Conservation (phyloP, 1,140 invertebrate species). For the Psix sp. region DNA sequence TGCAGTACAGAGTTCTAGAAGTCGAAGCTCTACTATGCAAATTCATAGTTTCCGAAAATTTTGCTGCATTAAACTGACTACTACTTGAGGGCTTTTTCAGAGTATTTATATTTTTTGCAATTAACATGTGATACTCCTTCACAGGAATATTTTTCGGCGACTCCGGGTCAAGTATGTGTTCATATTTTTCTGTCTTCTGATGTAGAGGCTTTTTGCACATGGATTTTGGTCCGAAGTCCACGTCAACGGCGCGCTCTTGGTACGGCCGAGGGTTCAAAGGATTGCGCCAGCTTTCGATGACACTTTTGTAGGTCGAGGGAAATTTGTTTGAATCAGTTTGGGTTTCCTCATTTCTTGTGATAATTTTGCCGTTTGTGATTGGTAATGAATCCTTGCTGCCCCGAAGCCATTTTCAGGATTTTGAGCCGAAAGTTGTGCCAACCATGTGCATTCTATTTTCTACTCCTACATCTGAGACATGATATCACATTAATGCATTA, state of each 20-base stretch:
- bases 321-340: constrained; percentile 8
- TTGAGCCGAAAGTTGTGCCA: constrained; percentile 69
- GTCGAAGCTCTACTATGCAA: constrained; percentile 3
- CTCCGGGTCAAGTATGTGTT: constrained; percentile 18
- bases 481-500: no score
- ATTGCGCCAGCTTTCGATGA: constrained; percentile 69
- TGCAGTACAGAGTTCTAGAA: constrained; percentile 16
- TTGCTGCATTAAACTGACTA: constrained; percentile 50
- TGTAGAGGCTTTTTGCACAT: constrained; percentile 15
- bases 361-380: constrained; percentile 27
- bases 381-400: constrained; percentile 66
- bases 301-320: constrained; percentile 45
- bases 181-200: constrained; percentile 25
- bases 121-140: constrained; percentile 65
- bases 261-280: constrained; percentile 58
- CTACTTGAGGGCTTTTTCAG: constrained; percentile 59
- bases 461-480: constrained; percentile 62
- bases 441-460: constrained; percentile 71
- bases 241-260: constrained; percentile 69
- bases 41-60: no score
- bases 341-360: constrained; percentile 27
- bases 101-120: constrained; percentile 64
- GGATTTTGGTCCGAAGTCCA: constrained; percentile 33
- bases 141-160: constrained; percentile 64
- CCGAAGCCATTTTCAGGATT: constrained; percentile 75